These are phyloP conservation scores for Drosophila tristis DNA, from an alignment of 1,140 invertebrate species.

Conservation along the genomic window DNA sequence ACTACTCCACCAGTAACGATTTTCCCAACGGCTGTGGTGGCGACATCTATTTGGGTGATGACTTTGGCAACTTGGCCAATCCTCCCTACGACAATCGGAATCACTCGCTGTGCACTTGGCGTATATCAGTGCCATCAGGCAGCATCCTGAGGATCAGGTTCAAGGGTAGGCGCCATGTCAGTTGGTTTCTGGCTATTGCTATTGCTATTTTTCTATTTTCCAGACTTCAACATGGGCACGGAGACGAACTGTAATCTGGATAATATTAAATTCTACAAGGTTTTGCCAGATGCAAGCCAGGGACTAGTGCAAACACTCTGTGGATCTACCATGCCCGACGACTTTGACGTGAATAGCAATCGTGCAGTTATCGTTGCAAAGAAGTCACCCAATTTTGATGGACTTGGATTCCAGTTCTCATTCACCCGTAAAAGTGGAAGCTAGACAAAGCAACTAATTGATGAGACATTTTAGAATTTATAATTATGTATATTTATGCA, in stretches of 20 bases:
- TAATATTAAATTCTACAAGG: conserved; percentile 87
- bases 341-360: conserved; percentile 85
- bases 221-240: conserved; percentile 88
- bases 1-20: conserved; percentile 85
- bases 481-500: no score
- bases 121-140: conserved; percentile 87
- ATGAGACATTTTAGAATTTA: no score
- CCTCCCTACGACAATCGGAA: conserved; percentile 88
- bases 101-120: conserved; percentile 88
- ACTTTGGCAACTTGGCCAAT: conserved; percentile 88
- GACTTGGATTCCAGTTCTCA: conserved; percentile 86
- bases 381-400: conserved; percentile 88
- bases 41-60: conserved; percentile 85
- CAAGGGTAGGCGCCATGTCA: conserved; percentile 62
- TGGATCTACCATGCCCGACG: conserved; percentile 84
- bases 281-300: conserved; percentile 64
- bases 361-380: conserved; percentile 86
- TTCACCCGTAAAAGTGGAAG: no score
- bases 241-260: conserved; percentile 85
- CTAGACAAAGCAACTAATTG: no score
- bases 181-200: neutral
- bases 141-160: conserved; percentile 86
- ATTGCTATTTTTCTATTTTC: neutral
- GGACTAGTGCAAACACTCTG: conserved; percentile 85
- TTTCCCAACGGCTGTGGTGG: conserved; percentile 92